Evolutionary conservation across 2,797 vertebrate species (phyloP), one percentile per base, ranked within the genome.

Genomic region (Lagodon rhomboides): DNA sequence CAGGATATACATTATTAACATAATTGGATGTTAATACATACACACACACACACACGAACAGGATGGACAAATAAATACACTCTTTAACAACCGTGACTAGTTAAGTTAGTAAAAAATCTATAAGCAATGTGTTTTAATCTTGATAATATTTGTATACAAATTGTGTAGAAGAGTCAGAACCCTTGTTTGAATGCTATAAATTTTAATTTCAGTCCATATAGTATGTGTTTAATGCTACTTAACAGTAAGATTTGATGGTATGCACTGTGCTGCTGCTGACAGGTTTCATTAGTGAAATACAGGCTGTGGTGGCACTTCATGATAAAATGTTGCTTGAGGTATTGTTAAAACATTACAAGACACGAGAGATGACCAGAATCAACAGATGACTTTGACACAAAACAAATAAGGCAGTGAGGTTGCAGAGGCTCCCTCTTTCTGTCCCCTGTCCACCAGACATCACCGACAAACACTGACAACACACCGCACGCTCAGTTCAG

Each of bases 391-490:
- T 73, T 71, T 67, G 60, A 85, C 71, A 82, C 47, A 81, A 58
- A 84, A 71, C 12, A 3, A 70, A 65, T 82, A 92, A 91, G 92
- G 89, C 89, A 91, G 82, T 46, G 73, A 77, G 53, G 72, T 61
- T 87, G 69, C 20, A 22, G n/a, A 71, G 68, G 43, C 58, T 68
- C 55, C 73, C 67, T 76, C 59, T 54, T 70, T 46, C 46, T 46
- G 62, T 38, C 75, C 34, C 27, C 72, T 5, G 25, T 71, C 47
- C 59, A 58, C 20, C 59, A 58, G 71, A 68, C 66, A 82, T 62
- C 56, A 62, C 54, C 12, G 44, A 65, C 65, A 62, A 15, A 68
- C 6, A 59, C 56, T 60, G 51, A 68, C 62, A 51, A 63, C 63
- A 75, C 77, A 55, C 59, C 51, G 16, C 27, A 27, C 43, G 15